Evolutionary conservation across 2,888 invertebrate species (phyloP).

Genomic region (Pycnomerus fuliginosus): DNA sequence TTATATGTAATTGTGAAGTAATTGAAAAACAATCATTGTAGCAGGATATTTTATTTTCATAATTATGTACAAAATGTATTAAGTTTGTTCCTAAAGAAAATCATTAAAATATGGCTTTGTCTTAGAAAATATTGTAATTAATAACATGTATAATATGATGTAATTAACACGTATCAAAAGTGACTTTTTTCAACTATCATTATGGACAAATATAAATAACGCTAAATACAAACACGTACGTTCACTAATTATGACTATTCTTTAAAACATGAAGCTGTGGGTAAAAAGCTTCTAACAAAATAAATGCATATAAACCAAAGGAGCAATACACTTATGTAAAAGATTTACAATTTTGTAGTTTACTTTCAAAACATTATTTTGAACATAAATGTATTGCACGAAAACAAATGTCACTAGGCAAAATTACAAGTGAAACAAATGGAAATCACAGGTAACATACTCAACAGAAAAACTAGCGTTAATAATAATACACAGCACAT

Average conservation of each 20-base stretch:
- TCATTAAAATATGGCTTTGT: conserved; percentile 35
- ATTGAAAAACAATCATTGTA: conserved; percentile 9
- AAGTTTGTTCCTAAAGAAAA: conserved; percentile 33
- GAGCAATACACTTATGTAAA: no score
- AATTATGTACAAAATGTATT: conserved; percentile 34
- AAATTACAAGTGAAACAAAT: neutral
- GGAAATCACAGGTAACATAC: no score
- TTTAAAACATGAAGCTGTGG: no score
- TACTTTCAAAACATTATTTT: no score
- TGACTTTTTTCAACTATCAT: neutral
- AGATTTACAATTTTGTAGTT: no score
- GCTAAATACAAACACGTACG: no score
- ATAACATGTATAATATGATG: neutral
- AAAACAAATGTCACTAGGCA: conserved; percentile 1
- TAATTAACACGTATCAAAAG: neutral
- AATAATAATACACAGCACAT: no score
- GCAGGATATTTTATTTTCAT: conserved; percentile 31
- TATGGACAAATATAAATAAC: no score
- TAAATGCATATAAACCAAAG: no score
- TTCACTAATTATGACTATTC: no score
- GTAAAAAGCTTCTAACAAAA: no score
- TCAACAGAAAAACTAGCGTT: no score
- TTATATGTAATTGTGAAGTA: conserved; percentile 2
- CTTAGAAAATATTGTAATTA: neutral
- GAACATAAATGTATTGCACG: conserved; percentile 19